These are phyloP conservation scores for Ornithorhynchus anatinus DNA, from an alignment of 2,113 vertebrate species.

Conservation along the genomic window DNA sequence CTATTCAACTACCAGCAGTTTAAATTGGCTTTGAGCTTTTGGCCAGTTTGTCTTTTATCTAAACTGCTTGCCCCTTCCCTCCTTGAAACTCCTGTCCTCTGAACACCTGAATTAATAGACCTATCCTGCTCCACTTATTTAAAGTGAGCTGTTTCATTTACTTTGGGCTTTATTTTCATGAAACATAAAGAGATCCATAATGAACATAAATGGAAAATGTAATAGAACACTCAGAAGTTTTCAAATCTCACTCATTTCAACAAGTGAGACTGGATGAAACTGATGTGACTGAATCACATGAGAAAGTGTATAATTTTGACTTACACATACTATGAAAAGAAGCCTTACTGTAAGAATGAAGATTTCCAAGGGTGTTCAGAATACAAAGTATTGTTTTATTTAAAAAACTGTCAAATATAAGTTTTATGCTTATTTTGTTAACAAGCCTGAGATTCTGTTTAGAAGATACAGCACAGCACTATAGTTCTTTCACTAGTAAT, in stretches of 20 bases:
- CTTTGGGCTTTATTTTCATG: slow-evolving; percentile 53
- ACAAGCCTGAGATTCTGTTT: not conserved
- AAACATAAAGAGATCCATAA: slow-evolving; percentile 41
- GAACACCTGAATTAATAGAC: slow-evolving; percentile 51
- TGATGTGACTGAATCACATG: slow-evolving; percentile 57
- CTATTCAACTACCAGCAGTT: too few relatives aligned
- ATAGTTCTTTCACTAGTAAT: not conserved
- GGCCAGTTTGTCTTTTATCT: not conserved
- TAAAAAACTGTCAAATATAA: slow-evolving; percentile 11
- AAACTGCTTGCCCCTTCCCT: slow-evolving; percentile 16
- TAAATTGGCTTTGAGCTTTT: not conserved
- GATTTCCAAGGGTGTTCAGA: slow-evolving; percentile 1
- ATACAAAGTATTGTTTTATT: not conserved
- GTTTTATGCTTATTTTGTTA: not conserved
- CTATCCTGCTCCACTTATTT: slow-evolving; percentile 48
- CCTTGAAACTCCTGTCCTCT: slow-evolving; percentile 15
- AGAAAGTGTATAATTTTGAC: slow-evolving; percentile 50
- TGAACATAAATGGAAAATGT: slow-evolving; percentile 65
- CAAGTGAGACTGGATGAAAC: slow-evolving; percentile 70
- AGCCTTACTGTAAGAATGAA: slow-evolving; percentile 7
- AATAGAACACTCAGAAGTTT: slow-evolving; percentile 69
- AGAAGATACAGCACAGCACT: not conserved
- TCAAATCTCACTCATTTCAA: slow-evolving; percentile 70
- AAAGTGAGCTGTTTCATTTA: slow-evolving; percentile 38
- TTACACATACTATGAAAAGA: slow-evolving; percentile 44